These are phyloP conservation scores for Sebastes kiyomatsui DNA, from an alignment of 2,797 vertebrate genomes.

Conservation along the genomic window DNA sequence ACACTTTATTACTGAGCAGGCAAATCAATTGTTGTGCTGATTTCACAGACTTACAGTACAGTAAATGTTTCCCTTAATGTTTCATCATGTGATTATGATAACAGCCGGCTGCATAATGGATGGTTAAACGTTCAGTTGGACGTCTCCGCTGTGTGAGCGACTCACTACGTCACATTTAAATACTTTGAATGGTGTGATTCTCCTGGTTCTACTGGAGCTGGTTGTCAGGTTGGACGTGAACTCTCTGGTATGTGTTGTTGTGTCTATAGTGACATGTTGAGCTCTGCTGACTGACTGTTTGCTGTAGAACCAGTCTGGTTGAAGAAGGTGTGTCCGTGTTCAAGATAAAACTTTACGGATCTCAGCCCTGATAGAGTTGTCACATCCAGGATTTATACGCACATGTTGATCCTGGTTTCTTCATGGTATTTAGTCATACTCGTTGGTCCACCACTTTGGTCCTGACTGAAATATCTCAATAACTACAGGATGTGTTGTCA, in stretches of 20 bases:
- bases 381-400: no score
- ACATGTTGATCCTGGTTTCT: no score
- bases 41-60: not conserved
- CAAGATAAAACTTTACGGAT: not conserved
- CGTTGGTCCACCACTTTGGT: no score
- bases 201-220: no score
- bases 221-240: not conserved
- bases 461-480: no score
- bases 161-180: not conserved
- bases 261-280: not conserved
- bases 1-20: no score
- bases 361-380: no score
- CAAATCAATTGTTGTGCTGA: conserved; percentile 7
- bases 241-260: not conserved
- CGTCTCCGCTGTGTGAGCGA: not conserved
- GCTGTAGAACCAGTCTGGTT: conserved; percentile 42
- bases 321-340: conserved; percentile 10
- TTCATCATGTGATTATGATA: not conserved
- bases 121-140: not conserved
- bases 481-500: no score
- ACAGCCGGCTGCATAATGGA: not conserved
- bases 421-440: no score
- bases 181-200: no score
- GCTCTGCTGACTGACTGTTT: not conserved
- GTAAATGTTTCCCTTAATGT: not conserved